Conservation (phyloP, 2,113 vertebrate genomes). For the Nothoprocta perdicaria region DNA sequence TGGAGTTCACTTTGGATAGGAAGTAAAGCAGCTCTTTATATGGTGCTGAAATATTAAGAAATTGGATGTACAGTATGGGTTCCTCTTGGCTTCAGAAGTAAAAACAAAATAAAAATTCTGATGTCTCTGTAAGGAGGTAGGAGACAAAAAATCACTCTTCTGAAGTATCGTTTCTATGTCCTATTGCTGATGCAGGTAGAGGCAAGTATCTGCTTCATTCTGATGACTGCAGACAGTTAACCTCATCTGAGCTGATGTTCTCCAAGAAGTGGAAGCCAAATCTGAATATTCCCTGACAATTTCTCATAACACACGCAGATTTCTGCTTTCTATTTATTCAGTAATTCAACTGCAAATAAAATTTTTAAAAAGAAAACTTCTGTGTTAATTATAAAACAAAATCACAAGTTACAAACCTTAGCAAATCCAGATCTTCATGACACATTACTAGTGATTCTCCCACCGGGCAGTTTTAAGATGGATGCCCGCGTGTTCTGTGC, state of each 20-base stretch:
- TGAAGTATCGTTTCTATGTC: neutral
- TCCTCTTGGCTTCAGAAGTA: neutral
- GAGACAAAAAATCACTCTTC: neutral
- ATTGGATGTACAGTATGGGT: neutral
- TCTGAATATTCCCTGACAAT: neutral
- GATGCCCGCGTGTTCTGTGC: neutral
- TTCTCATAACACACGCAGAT: neutral
- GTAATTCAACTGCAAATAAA: neutral
- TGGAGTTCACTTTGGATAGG: neutral
- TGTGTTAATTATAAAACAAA: neutral
- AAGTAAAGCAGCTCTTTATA: neutral
- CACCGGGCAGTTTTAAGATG: neutral
- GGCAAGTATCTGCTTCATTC: neutral
- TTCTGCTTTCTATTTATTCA: neutral
- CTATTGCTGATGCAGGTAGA: neutral
- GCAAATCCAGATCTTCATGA: neutral
- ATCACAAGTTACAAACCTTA: neutral
- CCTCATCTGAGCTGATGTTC: neutral
- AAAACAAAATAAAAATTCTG: neutral
- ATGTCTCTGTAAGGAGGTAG: neutral
- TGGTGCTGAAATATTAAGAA: neutral
- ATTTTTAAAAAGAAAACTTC: neutral
- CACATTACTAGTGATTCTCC: neutral
- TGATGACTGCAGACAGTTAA: rapidly evolving
- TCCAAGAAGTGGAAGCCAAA: neutral